Evolutionary conservation across 2,888 invertebrate species (phyloP).

Genomic region (Copidosoma aretas): DNA sequence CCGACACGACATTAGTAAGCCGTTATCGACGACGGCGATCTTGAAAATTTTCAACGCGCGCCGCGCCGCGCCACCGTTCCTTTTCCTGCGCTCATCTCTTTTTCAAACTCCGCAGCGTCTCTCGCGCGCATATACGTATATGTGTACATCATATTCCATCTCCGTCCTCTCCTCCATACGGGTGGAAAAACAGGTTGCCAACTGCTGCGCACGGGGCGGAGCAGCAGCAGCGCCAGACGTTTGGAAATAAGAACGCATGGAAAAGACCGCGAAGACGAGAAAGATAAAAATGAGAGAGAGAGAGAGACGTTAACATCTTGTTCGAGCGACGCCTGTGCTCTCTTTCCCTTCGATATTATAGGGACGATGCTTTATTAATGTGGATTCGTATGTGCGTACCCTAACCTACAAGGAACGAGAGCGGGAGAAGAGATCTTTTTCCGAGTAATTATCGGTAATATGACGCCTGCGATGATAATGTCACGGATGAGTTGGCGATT

Average conservation of each 20-base stretch:
- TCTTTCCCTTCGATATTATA: background rate
- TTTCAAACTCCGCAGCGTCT: too few relatives aligned
- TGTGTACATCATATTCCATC: too few relatives aligned
- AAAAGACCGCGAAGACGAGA: background rate
- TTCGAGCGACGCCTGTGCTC: slow-evolving; percentile 8
- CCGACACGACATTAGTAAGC: slow-evolving; percentile 44
- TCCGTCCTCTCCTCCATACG: background rate
- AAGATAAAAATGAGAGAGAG: slow-evolving; percentile 12
- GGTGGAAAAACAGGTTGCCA: slow-evolving; percentile 19
- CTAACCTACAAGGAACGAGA: too few relatives aligned
- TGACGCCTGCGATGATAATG: slow-evolving; percentile 20
- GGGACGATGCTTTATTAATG: too few relatives aligned
- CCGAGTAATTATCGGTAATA: slow-evolving; percentile 6
- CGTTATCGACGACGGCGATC: slow-evolving; percentile 47
- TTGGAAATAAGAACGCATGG: background rate
- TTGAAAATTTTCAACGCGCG: slow-evolving; percentile 47
- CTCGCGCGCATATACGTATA: too few relatives aligned
- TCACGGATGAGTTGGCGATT: background rate
- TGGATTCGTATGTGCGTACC: too few relatives aligned
- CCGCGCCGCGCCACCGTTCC: slow-evolving; percentile 19
- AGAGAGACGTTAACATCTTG: slow-evolving; percentile 43
- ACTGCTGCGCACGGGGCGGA: too few relatives aligned
- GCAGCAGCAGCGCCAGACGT: background rate
- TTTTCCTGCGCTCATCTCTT: background rate
- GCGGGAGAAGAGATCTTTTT: background rate